Conservation (phyloP, 2,113 vertebrate genomes). For the Ceyx margarethae region DNA sequence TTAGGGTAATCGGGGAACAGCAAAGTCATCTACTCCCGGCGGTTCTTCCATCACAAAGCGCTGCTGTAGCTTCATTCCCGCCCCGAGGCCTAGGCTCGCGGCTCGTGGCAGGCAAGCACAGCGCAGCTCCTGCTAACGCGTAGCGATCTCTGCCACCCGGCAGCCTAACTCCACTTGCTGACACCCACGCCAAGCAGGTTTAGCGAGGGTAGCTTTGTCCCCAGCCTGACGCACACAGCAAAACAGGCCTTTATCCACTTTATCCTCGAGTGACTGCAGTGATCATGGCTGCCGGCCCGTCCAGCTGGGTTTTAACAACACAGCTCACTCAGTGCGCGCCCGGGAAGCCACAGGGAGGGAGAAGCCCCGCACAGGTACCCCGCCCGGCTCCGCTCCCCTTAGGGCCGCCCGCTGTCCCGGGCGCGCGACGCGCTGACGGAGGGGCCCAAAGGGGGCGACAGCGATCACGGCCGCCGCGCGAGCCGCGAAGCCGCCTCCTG, state of each 20-base stretch:
- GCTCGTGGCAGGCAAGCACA: background rate
- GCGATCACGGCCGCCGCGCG: background rate
- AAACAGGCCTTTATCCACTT: fast-evolving
- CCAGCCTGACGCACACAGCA: background rate
- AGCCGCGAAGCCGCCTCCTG: no score
- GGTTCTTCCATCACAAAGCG: background rate
- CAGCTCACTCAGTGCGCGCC: fast-evolving
- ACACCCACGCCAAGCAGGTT: fast-evolving
- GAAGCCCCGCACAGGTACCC: fast-evolving
- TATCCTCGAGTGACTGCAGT: no score
- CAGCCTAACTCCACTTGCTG: background rate
- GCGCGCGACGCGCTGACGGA: no score
- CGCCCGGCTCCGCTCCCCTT: fast-evolving
- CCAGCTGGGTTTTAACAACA: fast-evolving
- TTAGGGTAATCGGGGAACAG: background rate
- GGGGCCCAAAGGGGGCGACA: no score
- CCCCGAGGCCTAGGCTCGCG: fast-evolving
- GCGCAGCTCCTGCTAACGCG: background rate
- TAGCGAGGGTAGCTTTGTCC: background rate
- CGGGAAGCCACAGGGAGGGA: background rate
- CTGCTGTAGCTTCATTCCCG: fast-evolving
- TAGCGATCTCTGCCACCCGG: fast-evolving
- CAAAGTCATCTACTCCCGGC: background rate
- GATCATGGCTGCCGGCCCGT: background rate
- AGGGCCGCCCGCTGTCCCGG: background rate